phyloP scores from a whole-genome alignment of 30 jellyfish, hydroid and myxozoan species.

The Chrysaora quinquecirrha region DNA sequence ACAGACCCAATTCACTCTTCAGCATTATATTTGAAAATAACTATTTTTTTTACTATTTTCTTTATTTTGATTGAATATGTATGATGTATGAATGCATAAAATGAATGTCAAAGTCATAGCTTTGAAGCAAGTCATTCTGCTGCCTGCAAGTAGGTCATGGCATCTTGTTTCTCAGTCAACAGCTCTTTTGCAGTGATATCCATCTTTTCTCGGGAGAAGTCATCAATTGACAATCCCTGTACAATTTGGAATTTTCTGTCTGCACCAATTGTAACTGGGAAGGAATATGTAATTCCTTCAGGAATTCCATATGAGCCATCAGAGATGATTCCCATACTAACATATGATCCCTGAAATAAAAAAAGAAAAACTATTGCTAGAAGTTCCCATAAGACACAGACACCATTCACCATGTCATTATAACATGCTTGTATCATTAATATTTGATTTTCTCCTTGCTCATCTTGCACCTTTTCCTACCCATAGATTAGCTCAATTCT shows the following conservation, averaged over 20 bases:
- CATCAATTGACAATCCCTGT: conserved; percentile 86
- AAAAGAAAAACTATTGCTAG: background rate
- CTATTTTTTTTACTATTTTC: too few species aligned
- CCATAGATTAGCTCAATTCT: too few species aligned
- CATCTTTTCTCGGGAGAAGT: conserved; percentile 94
- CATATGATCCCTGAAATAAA: conserved; percentile 69
- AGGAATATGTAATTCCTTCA: conserved; percentile 89
- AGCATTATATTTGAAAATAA: too few species aligned
- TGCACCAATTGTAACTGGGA: conserved; percentile 88
- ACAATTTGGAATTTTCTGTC: conserved; percentile 83
- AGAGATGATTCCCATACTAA: conserved; percentile 96
- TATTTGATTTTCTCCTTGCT: too few species aligned
- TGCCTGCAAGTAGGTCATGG: conserved; percentile 69
- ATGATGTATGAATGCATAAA: background rate
- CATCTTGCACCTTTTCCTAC: too few species aligned
- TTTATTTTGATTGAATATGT: too few species aligned
- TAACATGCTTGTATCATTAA: too few species aligned
- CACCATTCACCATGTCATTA: too few species aligned
- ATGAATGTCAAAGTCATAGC: background rate
- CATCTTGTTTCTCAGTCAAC: conserved; percentile 75
- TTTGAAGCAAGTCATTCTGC: conserved; percentile 66
- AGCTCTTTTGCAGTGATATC: conserved; percentile 94
- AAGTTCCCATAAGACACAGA: too few species aligned
- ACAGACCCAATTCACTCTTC: too few species aligned
- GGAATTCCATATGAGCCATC: conserved; percentile 99